Evolutionary conservation across 2,888 invertebrate genomes (phyloP).

Genomic region (Melangyna quadrimaculata): DNA sequence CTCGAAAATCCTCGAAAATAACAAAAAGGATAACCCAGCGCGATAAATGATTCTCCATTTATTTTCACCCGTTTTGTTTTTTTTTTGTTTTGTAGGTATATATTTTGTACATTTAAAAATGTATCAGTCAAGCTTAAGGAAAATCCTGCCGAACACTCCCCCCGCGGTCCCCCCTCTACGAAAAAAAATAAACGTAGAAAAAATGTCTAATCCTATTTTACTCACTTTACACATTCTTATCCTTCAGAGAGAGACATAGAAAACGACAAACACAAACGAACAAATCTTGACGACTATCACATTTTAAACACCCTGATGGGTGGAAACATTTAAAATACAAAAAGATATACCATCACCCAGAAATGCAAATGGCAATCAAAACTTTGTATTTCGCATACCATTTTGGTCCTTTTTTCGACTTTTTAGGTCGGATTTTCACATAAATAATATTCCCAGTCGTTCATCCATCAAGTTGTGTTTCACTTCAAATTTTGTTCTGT

Average conservation of each 20-base stretch:
- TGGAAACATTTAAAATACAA: constrained; percentile 38
- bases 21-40: constrained; percentile 6
- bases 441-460: constrained; percentile 31
- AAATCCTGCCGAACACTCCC: background rate
- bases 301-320: constrained; percentile 43
- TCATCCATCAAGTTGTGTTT: constrained; percentile 64
- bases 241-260: background rate
- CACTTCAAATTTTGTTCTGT: background rate
- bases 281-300: constrained; percentile 42
- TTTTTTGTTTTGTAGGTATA: too few species aligned
- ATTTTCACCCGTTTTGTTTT: constrained; percentile 14
- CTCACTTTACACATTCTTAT: constrained; percentile 22
- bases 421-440: constrained; percentile 5
- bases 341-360: background rate
- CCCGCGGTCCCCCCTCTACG: background rate
- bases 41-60: constrained; percentile 6
- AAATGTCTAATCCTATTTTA: constrained; percentile 39
- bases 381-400: constrained; percentile 42
- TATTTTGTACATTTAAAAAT: constrained; percentile 29
- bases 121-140: constrained; percentile 31
- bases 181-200: constrained; percentile 6
- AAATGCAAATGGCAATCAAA: constrained; percentile 66
- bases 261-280: background rate
- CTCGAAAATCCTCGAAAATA: constrained; percentile 1
- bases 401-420: constrained; percentile 8